These are phyloP conservation scores for Psophia crepitans DNA, from an alignment of 2,113 vertebrate species.

Conservation along the genomic window DNA sequence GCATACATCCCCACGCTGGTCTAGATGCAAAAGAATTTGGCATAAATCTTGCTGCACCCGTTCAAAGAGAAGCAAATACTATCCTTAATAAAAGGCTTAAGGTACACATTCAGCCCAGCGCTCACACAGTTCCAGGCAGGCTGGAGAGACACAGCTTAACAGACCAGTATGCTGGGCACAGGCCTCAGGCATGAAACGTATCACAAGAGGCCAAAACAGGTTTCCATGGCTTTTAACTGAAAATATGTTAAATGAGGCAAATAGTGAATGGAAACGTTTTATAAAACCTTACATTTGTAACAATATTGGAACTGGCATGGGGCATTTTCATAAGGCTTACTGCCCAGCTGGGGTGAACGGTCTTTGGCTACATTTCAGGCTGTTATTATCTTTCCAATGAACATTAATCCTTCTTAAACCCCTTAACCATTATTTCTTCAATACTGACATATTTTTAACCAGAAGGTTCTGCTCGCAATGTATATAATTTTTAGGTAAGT, in stretches of 20 bases:
- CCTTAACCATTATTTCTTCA: background rate
- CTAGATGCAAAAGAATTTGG: background rate
- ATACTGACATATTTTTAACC: background rate
- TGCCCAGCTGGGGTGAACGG: background rate
- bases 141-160: background rate
- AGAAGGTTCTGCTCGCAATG: background rate
- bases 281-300: background rate
- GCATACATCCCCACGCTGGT: background rate
- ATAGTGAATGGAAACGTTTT: background rate
- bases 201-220: background rate
- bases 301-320: background rate
- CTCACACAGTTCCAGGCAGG: background rate
- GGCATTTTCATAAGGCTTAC: background rate
- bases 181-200: background rate
- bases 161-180: background rate
- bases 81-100: background rate
- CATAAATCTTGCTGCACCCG: background rate
- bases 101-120: background rate
- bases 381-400: background rate
- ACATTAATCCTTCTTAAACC: background rate
- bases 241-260: background rate
- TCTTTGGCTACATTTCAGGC: background rate
- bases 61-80: background rate
- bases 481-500: background rate
- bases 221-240: background rate